phyloP scores from a whole-genome alignment of 2,797 vertebrate species.

The Falco concolor region DNA sequence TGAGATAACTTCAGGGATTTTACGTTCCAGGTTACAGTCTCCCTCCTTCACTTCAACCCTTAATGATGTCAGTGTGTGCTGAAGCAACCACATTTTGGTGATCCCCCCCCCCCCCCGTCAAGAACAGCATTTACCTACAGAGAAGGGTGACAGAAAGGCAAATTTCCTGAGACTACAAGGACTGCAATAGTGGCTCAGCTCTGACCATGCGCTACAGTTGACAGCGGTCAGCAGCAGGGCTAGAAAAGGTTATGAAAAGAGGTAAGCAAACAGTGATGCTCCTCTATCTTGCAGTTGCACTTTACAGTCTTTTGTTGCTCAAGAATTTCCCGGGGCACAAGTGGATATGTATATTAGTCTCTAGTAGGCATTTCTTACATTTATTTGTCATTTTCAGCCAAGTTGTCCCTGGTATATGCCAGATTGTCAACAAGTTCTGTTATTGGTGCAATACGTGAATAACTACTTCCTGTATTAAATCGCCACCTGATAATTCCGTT shows the following conservation, averaged over 20 bases:
- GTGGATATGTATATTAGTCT: rapidly evolving
- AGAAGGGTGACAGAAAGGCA: background rate
- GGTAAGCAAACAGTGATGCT: background rate
- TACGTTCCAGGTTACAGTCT: background rate
- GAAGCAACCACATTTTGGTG: background rate
- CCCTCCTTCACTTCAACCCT: background rate
- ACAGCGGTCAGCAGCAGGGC: rapidly evolving
- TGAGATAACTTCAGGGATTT: background rate
- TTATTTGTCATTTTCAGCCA: background rate
- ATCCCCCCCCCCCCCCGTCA: background rate
- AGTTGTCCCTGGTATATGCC: background rate
- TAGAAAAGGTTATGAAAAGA: background rate
- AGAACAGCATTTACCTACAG: background rate
- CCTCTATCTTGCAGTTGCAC: background rate
- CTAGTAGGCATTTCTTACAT: background rate
- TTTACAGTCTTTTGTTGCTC: background rate
- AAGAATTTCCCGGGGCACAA: background rate
- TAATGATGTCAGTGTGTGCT: background rate
- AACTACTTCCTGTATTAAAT: background rate
- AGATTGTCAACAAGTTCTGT: background rate
- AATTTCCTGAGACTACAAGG: background rate
- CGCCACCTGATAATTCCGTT: background rate
- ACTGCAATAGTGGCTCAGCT: background rate
- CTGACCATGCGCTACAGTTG: background rate
- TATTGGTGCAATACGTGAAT: background rate